Conservation (phyloP, 2,113 vertebrate genomes). For the Heterochromis multidens region DNA sequence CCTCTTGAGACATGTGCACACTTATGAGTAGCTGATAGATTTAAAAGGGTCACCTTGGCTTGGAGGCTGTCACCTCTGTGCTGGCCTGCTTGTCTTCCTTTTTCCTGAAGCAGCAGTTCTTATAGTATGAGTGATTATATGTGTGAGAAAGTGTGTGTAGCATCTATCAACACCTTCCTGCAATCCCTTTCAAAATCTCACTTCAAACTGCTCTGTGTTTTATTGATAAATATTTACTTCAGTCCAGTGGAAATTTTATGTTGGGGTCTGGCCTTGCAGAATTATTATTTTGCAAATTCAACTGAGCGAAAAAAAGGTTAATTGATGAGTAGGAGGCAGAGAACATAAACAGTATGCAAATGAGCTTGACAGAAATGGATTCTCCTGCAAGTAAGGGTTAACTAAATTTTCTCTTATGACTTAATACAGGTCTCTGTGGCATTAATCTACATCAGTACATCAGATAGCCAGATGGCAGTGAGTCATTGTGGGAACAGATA, state of each 20-base stretch:
- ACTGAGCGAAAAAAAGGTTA: constrained; percentile 57
- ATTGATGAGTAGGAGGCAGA: constrained; percentile 26
- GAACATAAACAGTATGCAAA: constrained; percentile 39
- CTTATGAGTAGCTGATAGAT: constrained; percentile 31
- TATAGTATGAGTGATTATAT: constrained; percentile 4
- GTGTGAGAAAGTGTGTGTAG: background rate
- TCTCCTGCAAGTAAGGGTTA: constrained; percentile 15
- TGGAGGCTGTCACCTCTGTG: constrained; percentile 34
- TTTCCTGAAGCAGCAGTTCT: constrained; percentile 21
- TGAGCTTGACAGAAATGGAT: constrained; percentile 21
- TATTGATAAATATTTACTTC: constrained; percentile 44
- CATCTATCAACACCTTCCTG: background rate
- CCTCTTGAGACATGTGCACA: background rate
- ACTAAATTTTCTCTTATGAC: constrained; percentile 17
- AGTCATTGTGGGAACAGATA: constrained; percentile 36
- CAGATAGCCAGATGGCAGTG: constrained; percentile 26
- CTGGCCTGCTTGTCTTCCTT: constrained; percentile 7
- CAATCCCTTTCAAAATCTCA: background rate
- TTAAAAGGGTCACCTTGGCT: constrained; percentile 66
- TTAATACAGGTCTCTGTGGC: constrained; percentile 1
- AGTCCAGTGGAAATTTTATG: constrained; percentile 26
- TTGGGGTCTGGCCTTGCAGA: constrained; percentile 9
- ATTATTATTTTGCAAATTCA: constrained; percentile 47
- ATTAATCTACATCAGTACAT: constrained; percentile 44
- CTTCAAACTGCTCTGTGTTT: constrained; percentile 20